Conservation (phyloP, 1,140 invertebrate species). For the Pseudomyrmex gracilis region DNA sequence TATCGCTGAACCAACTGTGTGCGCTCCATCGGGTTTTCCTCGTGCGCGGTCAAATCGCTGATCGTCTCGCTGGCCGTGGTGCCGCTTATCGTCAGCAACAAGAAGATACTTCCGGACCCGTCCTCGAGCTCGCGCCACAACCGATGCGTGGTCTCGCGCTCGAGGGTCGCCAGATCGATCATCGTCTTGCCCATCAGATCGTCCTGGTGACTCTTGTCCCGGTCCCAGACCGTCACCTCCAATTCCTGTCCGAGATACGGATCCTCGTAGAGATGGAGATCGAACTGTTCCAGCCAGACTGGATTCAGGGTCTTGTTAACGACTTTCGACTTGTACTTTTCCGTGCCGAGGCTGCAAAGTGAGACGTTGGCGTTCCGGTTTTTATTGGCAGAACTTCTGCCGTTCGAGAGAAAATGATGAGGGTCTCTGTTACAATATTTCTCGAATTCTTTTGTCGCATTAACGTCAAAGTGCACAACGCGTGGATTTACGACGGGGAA, state of each 20-base stretch:
- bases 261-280: constrained; percentile 98
- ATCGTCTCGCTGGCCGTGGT: constrained; percentile 96
- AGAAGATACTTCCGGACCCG: constrained; percentile 93
- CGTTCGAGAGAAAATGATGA: background rate
- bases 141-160: constrained; percentile 96
- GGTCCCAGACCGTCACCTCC: constrained; percentile 96
- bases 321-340: constrained; percentile 99
- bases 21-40: constrained; percentile 91
- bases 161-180: constrained; percentile 94
- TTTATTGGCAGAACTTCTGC: constrained; percentile 1
- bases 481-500: background rate
- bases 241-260: constrained; percentile 92
- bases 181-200: constrained; percentile 95
- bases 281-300: constrained; percentile 98
- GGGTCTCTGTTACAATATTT: constrained; percentile 6
- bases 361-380: background rate
- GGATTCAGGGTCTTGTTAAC: constrained; percentile 93
- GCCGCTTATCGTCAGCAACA: constrained; percentile 97
- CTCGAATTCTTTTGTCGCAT: background rate
- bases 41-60: constrained; percentile 94
- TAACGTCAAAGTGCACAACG: background rate
- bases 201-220: constrained; percentile 93
- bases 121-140: constrained; percentile 96
- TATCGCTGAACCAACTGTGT: constrained; percentile 91
- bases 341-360: constrained; percentile 93